Evolutionary conservation across 1,140 invertebrate species (phyloP), one percentile per base, ranked within the genome.

Genomic region (Octopus bimaculoides): DNA sequence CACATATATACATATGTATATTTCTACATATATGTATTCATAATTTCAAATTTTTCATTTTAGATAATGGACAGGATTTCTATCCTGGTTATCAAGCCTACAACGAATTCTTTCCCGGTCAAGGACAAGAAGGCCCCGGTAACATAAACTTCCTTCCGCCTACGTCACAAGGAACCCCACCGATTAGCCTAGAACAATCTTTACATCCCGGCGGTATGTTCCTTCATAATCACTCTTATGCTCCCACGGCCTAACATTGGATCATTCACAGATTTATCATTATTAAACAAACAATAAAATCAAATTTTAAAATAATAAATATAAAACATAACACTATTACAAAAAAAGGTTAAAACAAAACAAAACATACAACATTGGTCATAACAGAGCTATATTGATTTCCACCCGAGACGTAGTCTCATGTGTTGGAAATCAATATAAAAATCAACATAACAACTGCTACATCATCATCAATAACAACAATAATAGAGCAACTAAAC

Each of bases 81-180:
- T 94, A 94, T 77, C 94, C 95, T 79, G 94, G 94, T 85, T 95
- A 96, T 73, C 94, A 95, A 84, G 89, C 89, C 14, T 92, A 91
- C 84, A 95, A 95, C 90, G 95, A 97, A 86, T 97, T 96, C 91
- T 97, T 96, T 90, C 92, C 93, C 78, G 93, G 93, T 56, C 94
- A 93, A 78, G 82, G 79, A 54, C 82, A 83, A 77, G 84, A 83
- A 54, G 85, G 82, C 20, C 83, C 81, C n/a, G 81, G 81, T 3
- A 80, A 81, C 53, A 79, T 86, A 93, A 93, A 90, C 90, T 92
- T 83, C 94, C 94, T 87, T 93, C 94, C 83, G n/a, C 84, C 82
- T 54, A 83, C 80, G n/a, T 84, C 78, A 71, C 84, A 82, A 81
- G 86, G 80, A 41, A 85, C 82, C n/a, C 85, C 81, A 41, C 85